Conservation (phyloP, 2,888 invertebrate species). For the Agonum fuliginosum region DNA sequence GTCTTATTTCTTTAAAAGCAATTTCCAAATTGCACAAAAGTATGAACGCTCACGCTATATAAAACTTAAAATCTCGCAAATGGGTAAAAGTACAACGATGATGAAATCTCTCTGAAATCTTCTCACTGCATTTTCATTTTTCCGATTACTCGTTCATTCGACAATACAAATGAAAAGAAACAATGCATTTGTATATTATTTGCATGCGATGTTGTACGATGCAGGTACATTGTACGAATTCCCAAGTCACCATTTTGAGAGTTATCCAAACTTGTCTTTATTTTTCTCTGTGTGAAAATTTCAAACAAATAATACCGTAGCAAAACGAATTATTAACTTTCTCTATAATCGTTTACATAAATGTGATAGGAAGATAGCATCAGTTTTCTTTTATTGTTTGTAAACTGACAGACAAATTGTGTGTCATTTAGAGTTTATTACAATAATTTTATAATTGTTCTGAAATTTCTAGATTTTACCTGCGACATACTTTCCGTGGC, state of each 20-base stretch:
- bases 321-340: slow-evolving; percentile 50
- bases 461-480: not conserved
- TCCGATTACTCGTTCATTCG: slow-evolving; percentile 9
- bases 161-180: slow-evolving; percentile 2
- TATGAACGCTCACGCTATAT: too few relatives aligned
- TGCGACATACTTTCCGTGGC: slow-evolving; percentile 1
- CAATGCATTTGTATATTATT: slow-evolving; percentile 28
- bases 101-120: not conserved
- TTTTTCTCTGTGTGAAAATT: slow-evolving; percentile 30
- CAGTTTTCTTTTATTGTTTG: slow-evolving; percentile 3
- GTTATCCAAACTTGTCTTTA: slow-evolving; percentile 5
- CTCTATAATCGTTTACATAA: slow-evolving; percentile 32
- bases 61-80: too few relatives aligned
- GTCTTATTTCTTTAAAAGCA: too few relatives aligned
- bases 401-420: slow-evolving; percentile 15
- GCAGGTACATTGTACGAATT: too few relatives aligned
- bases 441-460: slow-evolving; percentile 8
- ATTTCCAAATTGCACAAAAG: too few relatives aligned
- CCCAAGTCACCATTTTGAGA: slow-evolving; percentile 31
- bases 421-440: slow-evolving; percentile 14
- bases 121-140: slow-evolving; percentile 7
- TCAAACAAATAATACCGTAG: slow-evolving; percentile 9
- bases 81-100: too few relatives aligned
- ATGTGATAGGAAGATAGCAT: slow-evolving; percentile 17
- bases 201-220: slow-evolving; percentile 42